Percentiles rank a stretch among this genome's conserved stretches.
phyloP scores from a whole-genome alignment of 2,797 vertebrate species.

The Botia almorhae region DNA sequence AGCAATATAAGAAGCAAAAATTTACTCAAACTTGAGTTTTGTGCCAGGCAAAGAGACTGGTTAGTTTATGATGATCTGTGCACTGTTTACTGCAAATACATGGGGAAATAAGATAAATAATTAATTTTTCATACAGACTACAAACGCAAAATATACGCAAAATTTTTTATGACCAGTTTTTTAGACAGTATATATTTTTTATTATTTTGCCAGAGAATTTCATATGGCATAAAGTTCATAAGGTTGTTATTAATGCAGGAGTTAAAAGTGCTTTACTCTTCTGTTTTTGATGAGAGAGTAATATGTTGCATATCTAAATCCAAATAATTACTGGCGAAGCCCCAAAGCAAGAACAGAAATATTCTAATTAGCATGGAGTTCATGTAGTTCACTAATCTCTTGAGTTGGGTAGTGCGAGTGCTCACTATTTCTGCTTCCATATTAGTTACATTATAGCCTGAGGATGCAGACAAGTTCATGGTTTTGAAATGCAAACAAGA shows the following conservation, averaged over 20 bases:
- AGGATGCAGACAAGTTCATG: slow-evolving; percentile 37
- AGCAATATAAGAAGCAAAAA: too few species aligned
- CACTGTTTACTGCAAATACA: too few species aligned
- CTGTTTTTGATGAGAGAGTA: neutral
- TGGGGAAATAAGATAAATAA: too few species aligned
- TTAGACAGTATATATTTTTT: neutral
- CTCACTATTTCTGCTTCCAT: slow-evolving; percentile 1
- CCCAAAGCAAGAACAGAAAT: slow-evolving; percentile 44
- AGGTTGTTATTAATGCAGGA: too few species aligned
- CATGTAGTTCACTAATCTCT: slow-evolving; percentile 28
- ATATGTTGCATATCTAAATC: slow-evolving; percentile 10
- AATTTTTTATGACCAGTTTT: slow-evolving; percentile 6
- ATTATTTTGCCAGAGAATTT: too few species aligned
- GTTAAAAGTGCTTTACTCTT: too few species aligned
- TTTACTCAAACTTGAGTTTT: too few species aligned
- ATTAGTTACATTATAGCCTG: slow-evolving; percentile 23
- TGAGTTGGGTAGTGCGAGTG: slow-evolving; percentile 3
- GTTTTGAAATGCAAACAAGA: slow-evolving; percentile 42
- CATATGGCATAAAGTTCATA: too few species aligned
- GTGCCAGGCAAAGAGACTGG: too few species aligned
- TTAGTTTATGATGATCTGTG: too few species aligned
- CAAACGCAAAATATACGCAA: neutral
- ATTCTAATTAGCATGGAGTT: slow-evolving; percentile 46
- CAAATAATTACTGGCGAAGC: slow-evolving; percentile 37
- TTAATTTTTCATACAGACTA: neutral